These are phyloP conservation scores for Belonocnema kinseyi DNA, from an alignment of 1,140 invertebrate genomes.

Conservation along the genomic window DNA sequence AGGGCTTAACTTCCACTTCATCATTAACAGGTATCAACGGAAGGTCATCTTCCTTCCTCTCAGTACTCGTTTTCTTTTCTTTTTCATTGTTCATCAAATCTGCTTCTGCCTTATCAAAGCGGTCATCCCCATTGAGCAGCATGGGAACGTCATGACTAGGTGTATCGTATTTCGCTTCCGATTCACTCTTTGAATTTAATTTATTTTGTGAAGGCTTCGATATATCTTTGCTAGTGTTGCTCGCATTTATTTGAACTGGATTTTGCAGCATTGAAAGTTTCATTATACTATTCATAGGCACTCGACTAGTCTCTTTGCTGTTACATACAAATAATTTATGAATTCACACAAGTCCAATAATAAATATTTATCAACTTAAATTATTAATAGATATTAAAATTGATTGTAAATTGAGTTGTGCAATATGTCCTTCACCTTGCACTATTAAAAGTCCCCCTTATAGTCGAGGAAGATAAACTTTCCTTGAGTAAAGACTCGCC, in stretches of 20 bases:
- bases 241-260: conserved; percentile 30
- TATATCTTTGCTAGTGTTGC: conserved; percentile 37
- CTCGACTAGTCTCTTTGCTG: conserved; percentile 79
- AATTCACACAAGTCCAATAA: background rate
- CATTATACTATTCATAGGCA: conserved; percentile 83
- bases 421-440: conserved; percentile 49
- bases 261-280: conserved; percentile 58
- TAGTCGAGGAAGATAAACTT: conserved; percentile 78
- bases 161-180: background rate
- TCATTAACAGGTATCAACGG: conserved; percentile 37
- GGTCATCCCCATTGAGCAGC: conserved; percentile 71
- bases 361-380: too few species aligned
- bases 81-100: conserved; percentile 29
- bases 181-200: conserved; percentile 23
- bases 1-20: conserved; percentile 72
- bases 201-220: conserved; percentile 14
- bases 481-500: conserved; percentile 84
- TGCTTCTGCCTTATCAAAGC: conserved; percentile 75
- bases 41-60: conserved; percentile 40
- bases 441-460: conserved; percentile 67
- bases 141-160: conserved; percentile 27
- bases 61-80: conserved; percentile 37
- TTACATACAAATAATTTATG: conserved; percentile 54
- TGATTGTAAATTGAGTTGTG: background rate
- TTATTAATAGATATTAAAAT: conserved; percentile 36